Evolutionary conservation across 2,113 vertebrate genomes (phyloP).

Genomic region (Antennarius striatus): DNA sequence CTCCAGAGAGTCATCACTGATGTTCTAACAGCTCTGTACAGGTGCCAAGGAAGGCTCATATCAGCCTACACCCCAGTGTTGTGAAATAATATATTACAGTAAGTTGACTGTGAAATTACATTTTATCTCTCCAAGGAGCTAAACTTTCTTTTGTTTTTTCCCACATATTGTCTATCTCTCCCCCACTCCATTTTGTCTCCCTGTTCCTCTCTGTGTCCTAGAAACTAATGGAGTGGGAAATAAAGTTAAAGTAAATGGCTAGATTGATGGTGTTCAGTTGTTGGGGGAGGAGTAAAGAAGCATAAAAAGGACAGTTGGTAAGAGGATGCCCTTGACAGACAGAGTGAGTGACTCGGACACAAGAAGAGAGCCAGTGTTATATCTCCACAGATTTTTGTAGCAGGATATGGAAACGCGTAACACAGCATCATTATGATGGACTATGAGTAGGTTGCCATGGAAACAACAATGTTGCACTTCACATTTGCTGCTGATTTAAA

Average conservation of each 20-base stretch:
- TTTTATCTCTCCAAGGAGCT: slow-evolving; percentile 76
- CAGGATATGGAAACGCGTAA: background rate
- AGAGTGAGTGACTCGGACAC: slow-evolving; percentile 23
- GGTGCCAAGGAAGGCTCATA: slow-evolving; percentile 62
- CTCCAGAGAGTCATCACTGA: slow-evolving; percentile 47
- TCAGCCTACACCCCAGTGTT: slow-evolving; percentile 71
- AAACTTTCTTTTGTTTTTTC: slow-evolving; percentile 63
- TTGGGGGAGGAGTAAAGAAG: slow-evolving; percentile 49
- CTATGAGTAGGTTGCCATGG: slow-evolving; percentile 47
- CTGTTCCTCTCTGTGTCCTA: slow-evolving; percentile 61
- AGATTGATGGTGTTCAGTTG: slow-evolving; percentile 73
- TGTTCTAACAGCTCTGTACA: slow-evolving; percentile 55
- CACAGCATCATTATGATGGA: background rate
- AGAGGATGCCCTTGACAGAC: slow-evolving; percentile 69
- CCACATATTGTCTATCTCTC: slow-evolving; percentile 4
- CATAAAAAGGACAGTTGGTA: slow-evolving; percentile 67
- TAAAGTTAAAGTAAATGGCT: slow-evolving; percentile 77
- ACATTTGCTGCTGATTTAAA: slow-evolving; percentile 7
- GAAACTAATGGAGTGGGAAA: slow-evolving; percentile 80
- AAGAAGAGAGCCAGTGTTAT: background rate
- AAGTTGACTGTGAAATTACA: slow-evolving; percentile 84
- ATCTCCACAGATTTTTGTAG: background rate
- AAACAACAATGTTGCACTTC: slow-evolving; percentile 29
- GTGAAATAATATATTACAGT: slow-evolving; percentile 79
- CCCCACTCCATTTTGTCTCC: slow-evolving; percentile 5